Percentiles rank a stretch among this genome's conserved stretches.
phyloP scores from a whole-genome alignment of 2,888 invertebrate genomes.

The Neria commutata region DNA sequence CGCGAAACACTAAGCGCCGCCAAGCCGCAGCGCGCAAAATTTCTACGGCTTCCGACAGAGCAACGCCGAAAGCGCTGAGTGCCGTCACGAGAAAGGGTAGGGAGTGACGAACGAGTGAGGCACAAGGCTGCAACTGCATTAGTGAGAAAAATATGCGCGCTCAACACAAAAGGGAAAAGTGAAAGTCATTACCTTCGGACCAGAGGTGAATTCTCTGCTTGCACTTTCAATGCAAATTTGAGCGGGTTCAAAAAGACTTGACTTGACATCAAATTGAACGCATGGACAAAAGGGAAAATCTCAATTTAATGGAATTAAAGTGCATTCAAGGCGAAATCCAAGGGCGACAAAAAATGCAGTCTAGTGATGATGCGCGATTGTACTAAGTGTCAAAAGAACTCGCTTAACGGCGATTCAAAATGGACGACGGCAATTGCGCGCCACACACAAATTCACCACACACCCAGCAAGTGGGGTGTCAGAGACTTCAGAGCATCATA shows the following conservation, averaged over 20 bases:
- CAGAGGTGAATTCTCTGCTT: constrained; percentile 14
- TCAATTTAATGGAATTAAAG: constrained; percentile 47
- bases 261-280: constrained; percentile 10
- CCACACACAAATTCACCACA: too few species aligned
- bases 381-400: too few species aligned
- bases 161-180: constrained; percentile 29
- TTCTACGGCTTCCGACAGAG: background rate
- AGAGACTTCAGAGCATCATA: too few species aligned
- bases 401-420: too few species aligned
- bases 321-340: constrained; percentile 2
- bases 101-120: too few species aligned
- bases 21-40: background rate
- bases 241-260: constrained; percentile 13
- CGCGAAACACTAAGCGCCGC: too few species aligned
- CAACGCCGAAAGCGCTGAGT: background rate
- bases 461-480: too few species aligned
- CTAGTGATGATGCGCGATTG: too few species aligned
- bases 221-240: background rate
- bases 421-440: too few species aligned
- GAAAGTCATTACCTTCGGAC: constrained; percentile 48
- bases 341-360: background rate
- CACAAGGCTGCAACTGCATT: too few species aligned
- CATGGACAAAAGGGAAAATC: constrained; percentile 36
- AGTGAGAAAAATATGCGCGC: constrained; percentile 24
- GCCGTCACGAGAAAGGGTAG: constrained; percentile 38